phyloP scores from a whole-genome alignment of 1,140 invertebrate species.

The Scaptomyza pallida region DNA sequence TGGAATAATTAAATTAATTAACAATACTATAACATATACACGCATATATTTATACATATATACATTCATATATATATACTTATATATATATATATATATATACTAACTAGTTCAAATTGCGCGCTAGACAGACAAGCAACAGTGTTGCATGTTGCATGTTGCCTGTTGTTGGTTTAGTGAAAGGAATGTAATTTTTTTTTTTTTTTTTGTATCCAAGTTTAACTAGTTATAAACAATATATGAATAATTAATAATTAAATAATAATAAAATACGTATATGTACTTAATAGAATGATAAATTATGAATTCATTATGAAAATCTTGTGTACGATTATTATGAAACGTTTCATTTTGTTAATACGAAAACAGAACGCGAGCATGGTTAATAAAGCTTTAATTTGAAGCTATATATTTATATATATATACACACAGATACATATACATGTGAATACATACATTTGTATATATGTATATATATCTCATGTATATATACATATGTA shows the following conservation, averaged over 20 bases:
- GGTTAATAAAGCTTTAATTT: constrained; percentile 84
- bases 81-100: background rate
- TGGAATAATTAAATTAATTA: constrained; percentile 29
- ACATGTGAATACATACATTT: constrained; percentile 28
- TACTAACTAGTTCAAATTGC: constrained; percentile 35
- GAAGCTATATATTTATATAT: constrained; percentile 80
- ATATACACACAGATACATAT: constrained; percentile 54
- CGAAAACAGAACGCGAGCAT: constrained; percentile 82
- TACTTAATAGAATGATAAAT: constrained; percentile 17
- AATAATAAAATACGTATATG: too few species aligned
- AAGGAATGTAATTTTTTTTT: constrained; percentile 21
- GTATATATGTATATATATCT: constrained; percentile 27
- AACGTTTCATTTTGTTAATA: constrained; percentile 82
- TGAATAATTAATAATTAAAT: constrained; percentile 17
- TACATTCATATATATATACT: background rate
- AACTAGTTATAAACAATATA: constrained; percentile 62
- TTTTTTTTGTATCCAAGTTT: constrained; percentile 40
- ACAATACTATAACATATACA: constrained; percentile 22
- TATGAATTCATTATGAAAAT: constrained; percentile 60
- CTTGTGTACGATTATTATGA: constrained; percentile 76
- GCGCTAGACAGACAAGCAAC: constrained; percentile 26
- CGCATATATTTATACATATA: background rate
- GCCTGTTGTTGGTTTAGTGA: constrained; percentile 8
- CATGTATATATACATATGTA: constrained; percentile 6
- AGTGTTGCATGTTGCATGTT: constrained; percentile 19